Conservation (phyloP, 2,888 invertebrate species). For the Notodonta ziczac region DNA sequence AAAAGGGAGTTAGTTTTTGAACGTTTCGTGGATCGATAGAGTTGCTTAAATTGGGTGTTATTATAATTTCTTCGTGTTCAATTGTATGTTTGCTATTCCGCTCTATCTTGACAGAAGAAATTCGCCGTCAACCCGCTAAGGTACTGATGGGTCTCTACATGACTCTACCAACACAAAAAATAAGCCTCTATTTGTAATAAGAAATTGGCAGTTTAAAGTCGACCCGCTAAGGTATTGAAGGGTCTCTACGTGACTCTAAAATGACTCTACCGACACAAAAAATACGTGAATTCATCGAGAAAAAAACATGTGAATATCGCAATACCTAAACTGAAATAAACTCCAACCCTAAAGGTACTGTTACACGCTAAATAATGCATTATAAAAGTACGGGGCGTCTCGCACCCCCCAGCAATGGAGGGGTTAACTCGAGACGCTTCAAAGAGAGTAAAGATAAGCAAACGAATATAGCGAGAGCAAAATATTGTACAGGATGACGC, state of each 20-base stretch:
- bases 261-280: too few species aligned
- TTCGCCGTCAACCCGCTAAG: too few species aligned
- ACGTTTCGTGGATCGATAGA: constrained; percentile 46
- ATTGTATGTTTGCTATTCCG: too few species aligned
- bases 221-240: too few species aligned
- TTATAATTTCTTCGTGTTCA: too few species aligned
- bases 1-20: constrained; percentile 80
- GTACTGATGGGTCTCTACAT: too few species aligned
- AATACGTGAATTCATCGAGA: constrained; percentile 5
- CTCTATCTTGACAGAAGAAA: too few species aligned
- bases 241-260: too few species aligned
- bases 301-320: constrained; percentile 16
- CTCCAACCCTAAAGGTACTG: constrained; percentile 27
- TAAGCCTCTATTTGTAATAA: too few species aligned
- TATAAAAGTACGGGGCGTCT: constrained; percentile 61
- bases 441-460: constrained; percentile 70
- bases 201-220: too few species aligned
- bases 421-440: constrained; percentile 41
- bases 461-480: constrained; percentile 54
- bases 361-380: constrained; percentile 58
- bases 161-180: too few species aligned
- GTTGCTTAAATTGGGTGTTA: too few species aligned
- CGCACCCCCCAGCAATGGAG: constrained; percentile 26
- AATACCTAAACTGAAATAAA: constrained; percentile 24
- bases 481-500: constrained; percentile 48